Base-by-base conservation (phyloP, 2,888 invertebrate genomes). In the Odontomyia ornata region DNA sequence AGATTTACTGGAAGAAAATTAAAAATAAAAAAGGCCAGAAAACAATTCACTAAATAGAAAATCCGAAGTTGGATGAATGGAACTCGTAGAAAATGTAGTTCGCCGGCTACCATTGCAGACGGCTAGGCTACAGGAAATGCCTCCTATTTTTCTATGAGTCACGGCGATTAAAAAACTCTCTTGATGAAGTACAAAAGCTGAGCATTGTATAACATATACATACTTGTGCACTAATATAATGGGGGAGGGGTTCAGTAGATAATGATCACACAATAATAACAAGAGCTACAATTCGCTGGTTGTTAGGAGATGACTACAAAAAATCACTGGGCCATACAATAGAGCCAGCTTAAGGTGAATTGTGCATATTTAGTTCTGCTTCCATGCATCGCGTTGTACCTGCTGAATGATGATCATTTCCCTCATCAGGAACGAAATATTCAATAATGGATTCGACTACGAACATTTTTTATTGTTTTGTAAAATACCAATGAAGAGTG, bases 281-380 rank as follows among this genome's bases (percentile, higher is more conserved):
- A 52, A 52, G 4, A 52, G 52, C 52, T 9, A 52, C 18, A 52
- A 52, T 15, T 13, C 52, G 36, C 36, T 5, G 5, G 52, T 52
- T 52, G 52, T 52, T 52, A 15, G 13, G 15, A 52, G 52, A 52
- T 52, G 5, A 52, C 52, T 52, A 52, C 43, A 43, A 52, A 52
- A 52, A 52, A 52, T 52, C 52, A 52, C 52, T 52, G 52, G 4
- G 18, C 52, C 52, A 18, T 52, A 18, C 52, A 18, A 52, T 52
- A 4, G 15, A 18, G 52, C 52, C 18, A 18, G 52, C 13, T 52
- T 4, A 18, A 52, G 15, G 52, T n/a, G 15, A 52, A 18, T 18
- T 52, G 36, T 52, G 52, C 52, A 52, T 52, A 52, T 52, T 52
- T 52, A 52, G 52, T 52, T 52, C 52, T 52, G 52, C 7, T 52